Percentiles rank a stretch among this genome's conserved stretches.
Evolutionary conservation across 2,113 vertebrate species (phyloP).

Genomic region (Pycnonotus jocosus): DNA sequence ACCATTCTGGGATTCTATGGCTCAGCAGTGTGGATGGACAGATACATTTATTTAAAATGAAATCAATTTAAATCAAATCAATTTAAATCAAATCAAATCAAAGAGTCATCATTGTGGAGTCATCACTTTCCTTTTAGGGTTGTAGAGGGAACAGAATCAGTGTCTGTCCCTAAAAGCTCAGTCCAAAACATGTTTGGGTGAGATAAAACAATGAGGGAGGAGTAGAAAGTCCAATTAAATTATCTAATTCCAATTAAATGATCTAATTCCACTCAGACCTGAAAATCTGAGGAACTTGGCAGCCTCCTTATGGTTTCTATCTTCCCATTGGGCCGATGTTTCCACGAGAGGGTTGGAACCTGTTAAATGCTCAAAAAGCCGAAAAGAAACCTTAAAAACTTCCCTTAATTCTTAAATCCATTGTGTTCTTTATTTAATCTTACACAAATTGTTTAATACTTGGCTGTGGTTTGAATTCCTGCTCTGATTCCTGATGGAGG

Average conservation of each 20-base stretch:
- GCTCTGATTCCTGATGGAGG: not conserved
- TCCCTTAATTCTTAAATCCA: not conserved
- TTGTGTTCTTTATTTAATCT: not conserved
- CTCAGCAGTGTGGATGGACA: not conserved
- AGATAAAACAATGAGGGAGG: not conserved
- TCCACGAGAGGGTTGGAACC: not conserved
- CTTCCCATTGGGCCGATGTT: not conserved
- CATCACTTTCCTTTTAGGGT: not conserved
- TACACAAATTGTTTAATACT: not conserved
- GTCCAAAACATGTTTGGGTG: not conserved
- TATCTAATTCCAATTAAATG: not conserved
- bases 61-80: accelerated
- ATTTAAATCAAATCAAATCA: not conserved
- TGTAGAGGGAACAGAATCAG: not conserved
- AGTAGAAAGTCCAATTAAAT: not conserved
- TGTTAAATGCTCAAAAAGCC: not conserved
- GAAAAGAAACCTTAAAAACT: not conserved
- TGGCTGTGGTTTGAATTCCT: not conserved
- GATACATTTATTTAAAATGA: not conserved
- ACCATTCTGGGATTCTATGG: too few species aligned
- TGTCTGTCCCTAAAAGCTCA: not conserved
- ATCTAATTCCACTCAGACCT: not conserved
- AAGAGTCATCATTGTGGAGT: too few species aligned
- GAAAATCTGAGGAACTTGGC: not conserved
- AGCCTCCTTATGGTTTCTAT: not conserved